These are phyloP conservation scores for Elanus axillaris DNA, from an alignment of 2,113 vertebrate genomes.

Conservation along the genomic window DNA sequence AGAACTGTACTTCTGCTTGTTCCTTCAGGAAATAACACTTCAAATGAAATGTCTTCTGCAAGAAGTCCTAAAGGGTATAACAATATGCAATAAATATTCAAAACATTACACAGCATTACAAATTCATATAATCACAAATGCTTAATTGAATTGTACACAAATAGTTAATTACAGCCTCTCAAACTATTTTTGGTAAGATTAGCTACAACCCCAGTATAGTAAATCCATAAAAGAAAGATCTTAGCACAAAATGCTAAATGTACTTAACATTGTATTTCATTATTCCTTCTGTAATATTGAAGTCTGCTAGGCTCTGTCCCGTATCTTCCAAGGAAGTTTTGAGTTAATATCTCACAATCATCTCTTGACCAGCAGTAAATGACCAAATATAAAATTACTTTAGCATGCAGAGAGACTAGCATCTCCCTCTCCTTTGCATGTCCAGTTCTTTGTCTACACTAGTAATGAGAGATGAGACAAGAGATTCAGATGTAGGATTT, in stretches of 20 bases:
- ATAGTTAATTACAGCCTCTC: conserved; percentile 26
- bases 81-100: conserved; percentile 17
- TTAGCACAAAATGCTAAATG: neutral
- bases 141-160: neutral
- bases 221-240: neutral
- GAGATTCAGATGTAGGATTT: neutral
- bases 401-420: neutral
- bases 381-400: neutral
- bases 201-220: neutral
- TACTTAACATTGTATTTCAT: neutral
- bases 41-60: conserved; percentile 1
- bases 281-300: neutral
- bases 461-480: neutral
- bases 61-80: neutral
- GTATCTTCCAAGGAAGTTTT: neutral
- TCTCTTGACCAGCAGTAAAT: neutral
- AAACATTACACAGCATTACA: neutral
- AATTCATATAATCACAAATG: neutral
- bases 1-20: neutral
- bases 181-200: neutral
- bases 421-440: neutral
- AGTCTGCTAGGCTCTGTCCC: neutral
- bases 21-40: conserved; percentile 31
- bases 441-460: neutral
- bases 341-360: neutral